phyloP scores from a whole-genome alignment of 2,888 invertebrate genomes.

The Rhaphigaster nebulosa region DNA sequence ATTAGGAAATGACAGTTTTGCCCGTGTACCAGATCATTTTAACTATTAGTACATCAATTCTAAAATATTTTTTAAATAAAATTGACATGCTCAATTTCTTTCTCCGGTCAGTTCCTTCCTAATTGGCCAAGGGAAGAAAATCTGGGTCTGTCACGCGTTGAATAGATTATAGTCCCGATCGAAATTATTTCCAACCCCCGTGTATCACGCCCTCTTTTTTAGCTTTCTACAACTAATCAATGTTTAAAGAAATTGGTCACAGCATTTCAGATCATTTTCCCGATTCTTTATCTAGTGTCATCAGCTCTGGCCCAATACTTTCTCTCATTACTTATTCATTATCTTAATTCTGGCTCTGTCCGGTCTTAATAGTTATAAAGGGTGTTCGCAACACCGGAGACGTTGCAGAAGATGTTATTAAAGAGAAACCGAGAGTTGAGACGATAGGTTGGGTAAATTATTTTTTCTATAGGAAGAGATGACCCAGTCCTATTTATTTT shows the following conservation, averaged over 20 bases:
- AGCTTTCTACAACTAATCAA: conserved; percentile 35
- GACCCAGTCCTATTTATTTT: neutral
- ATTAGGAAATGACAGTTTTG: too few species aligned
- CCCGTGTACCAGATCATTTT: too few species aligned
- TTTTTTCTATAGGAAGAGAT: neutral
- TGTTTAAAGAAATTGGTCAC: conserved; percentile 8
- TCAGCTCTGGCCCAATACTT: neutral
- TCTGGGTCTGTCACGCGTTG: neutral
- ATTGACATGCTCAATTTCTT: neutral
- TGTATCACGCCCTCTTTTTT: neutral
- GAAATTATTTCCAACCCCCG: neutral
- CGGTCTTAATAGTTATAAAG: neutral
- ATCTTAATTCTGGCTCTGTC: neutral
- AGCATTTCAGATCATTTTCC: neutral
- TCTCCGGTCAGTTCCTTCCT: neutral
- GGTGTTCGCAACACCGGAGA: neutral
- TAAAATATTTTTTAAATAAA: neutral
- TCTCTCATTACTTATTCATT: conserved; percentile 35
- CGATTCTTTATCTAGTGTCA: conserved; percentile 29
- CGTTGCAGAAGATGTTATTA: conserved; percentile 24
- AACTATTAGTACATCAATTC: too few species aligned
- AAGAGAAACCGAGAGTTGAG: neutral
- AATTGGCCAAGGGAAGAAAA: neutral
- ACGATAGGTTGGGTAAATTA: neutral
- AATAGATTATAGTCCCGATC: neutral